Evolutionary conservation across 2,113 vertebrate genomes (phyloP).

Genomic region (Picathartes gymnocephalus): DNA sequence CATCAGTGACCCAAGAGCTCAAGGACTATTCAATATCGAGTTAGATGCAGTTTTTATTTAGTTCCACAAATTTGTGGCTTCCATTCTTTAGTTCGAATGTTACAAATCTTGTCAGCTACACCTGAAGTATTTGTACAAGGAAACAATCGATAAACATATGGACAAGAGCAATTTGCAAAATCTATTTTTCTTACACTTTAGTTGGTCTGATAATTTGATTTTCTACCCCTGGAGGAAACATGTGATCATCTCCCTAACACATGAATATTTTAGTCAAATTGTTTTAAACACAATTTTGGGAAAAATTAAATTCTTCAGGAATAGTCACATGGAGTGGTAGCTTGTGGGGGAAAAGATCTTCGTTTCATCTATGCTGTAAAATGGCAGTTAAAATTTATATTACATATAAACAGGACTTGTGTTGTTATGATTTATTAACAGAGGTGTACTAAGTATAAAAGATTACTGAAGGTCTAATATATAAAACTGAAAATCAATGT

Average conservation of each 20-base stretch:
- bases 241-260: not conserved
- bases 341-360: not conserved
- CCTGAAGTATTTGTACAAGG: not conserved
- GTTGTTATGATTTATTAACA: not conserved
- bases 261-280: not conserved
- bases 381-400: not conserved
- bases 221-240: not conserved
- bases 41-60: not conserved
- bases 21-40: not conserved
- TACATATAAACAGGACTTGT: not conserved
- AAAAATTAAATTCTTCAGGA: not conserved
- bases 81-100: not conserved
- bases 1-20: not conserved
- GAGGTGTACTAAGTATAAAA: not conserved
- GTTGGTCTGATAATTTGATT: not conserved
- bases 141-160: not conserved
- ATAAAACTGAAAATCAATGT: conserved; percentile 19
- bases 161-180: not conserved
- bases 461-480: not conserved
- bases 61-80: not conserved
- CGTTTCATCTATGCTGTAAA: not conserved
- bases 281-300: not conserved
- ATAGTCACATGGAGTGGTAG: not conserved
- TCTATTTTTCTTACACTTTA: not conserved
- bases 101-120: not conserved